phyloP scores from a whole-genome alignment of 1,140 invertebrate genomes.

The Pseudomyrmex concolor region DNA sequence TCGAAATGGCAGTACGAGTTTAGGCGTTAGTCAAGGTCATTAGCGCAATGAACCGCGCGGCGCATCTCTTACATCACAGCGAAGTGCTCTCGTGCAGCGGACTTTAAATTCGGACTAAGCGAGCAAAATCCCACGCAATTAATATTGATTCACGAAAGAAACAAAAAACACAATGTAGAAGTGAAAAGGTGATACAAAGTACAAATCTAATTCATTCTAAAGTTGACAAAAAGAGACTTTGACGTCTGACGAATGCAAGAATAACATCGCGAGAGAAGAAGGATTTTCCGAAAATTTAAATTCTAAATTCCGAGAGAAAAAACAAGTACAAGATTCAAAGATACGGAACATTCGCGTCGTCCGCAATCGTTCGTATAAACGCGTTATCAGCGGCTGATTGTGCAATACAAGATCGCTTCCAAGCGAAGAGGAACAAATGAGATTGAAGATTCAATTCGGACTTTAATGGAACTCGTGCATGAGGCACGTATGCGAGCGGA shows the following conservation, averaged over 20 bases:
- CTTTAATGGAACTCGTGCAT: constrained; percentile 72
- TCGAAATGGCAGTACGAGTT: constrained; percentile 11
- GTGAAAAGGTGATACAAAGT: not conserved
- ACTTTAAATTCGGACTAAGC: constrained; percentile 34
- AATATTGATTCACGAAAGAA: constrained; percentile 4
- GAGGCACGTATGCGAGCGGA: constrained; percentile 74
- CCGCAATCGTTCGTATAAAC: not conserved
- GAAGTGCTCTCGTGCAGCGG: not conserved
- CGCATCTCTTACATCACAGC: not conserved
- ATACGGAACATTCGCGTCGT: not conserved
- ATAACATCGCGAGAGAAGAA: too few relatives aligned
- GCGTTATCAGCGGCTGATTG: constrained; percentile 35
- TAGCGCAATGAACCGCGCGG: constrained; percentile 7
- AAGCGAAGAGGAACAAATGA: constrained; percentile 23
- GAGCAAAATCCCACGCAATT: constrained; percentile 32
- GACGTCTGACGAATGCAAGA: too few relatives aligned
- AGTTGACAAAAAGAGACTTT: not conserved
- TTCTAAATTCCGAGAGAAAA: too few relatives aligned
- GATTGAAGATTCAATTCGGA: constrained; percentile 70
- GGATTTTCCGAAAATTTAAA: too few relatives aligned
- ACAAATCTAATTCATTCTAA: too few relatives aligned
- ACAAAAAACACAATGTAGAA: constrained; percentile 8
- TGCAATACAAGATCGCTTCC: constrained; percentile 3
- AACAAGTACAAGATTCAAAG: not conserved
- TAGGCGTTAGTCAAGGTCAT: constrained; percentile 29